Base-by-base conservation (phyloP, 1,140 invertebrate genomes). In the Hesperophylax magnus region DNA sequence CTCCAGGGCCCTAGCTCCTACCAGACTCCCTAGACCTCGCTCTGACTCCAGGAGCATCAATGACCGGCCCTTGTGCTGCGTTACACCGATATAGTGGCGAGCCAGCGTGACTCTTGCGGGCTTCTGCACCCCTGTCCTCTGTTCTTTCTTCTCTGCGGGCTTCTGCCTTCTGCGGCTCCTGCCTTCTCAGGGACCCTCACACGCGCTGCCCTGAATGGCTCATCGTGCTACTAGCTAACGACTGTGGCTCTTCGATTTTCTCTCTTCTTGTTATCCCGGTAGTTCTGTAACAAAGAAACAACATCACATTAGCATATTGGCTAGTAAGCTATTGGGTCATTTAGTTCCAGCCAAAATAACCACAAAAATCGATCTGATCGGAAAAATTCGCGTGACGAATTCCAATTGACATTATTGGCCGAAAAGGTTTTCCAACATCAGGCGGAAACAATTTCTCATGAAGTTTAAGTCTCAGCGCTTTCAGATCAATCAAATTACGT, bases 1-100 rank as follows among this genome's bases (percentile, higher is more conserved):
- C 47, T 88, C 88, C 84, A 87, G 87, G 83, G 87, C 87, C 86
- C 89, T 88, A 18, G 87, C 85, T 80, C 89, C 89, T 34, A 88
- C 84, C 63, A 87, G n/a, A n/a, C n/a, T n/a, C n/a, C n/a, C 86
- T 77, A 87, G 86, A 31, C 88, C 89, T 83, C 88, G 89, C 76
- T 88, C 88, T 87, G 88, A 87, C 77, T 85, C 82, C 81, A 84
- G 85, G 84, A 89, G 86, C 89, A 90, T 90, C 84, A 89, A 88
- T 86, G 86, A 85, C 74, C 82, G 85, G 81, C 77, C 53, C 52
- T 77, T 75, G 58, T 18, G 22, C 67, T 67, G 77, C 77, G 39
- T 54, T 53, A 34, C 67, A 18, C 39, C 60, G 77, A 69, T 52
- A 52, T 20, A 63, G 52, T 52, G 77, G 54, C 18, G 72, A 75